Evolutionary conservation across 2,888 invertebrate species (phyloP).

Genomic region (Limnephilus marmoratus): DNA sequence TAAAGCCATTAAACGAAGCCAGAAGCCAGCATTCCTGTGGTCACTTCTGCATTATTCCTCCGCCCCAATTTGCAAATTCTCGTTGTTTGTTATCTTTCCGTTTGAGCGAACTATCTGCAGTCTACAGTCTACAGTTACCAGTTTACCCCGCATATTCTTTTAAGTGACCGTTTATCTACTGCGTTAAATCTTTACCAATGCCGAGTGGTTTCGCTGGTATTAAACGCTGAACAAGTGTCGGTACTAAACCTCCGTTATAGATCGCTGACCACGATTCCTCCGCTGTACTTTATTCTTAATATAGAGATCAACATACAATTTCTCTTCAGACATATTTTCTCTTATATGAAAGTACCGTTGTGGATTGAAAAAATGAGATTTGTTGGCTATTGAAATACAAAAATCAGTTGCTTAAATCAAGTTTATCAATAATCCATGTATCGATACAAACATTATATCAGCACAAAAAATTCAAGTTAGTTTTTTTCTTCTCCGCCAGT

Average conservation of each 20-base stretch:
- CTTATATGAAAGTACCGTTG: background rate
- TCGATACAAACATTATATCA: background rate
- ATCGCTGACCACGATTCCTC: background rate
- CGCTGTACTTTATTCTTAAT: background rate
- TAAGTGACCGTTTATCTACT: background rate
- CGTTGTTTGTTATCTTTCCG: background rate
- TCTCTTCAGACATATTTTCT: background rate
- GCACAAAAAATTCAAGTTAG: background rate
- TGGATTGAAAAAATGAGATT: background rate
- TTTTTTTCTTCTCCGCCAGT: background rate
- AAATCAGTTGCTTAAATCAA: background rate
- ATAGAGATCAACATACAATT: background rate
- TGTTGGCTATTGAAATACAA: background rate
- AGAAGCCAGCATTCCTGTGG: background rate
- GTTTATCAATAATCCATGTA: background rate
- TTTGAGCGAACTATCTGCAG: background rate
- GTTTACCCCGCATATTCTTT: background rate
- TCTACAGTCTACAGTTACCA: background rate
- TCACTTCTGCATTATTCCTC: background rate
- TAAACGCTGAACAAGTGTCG: background rate
- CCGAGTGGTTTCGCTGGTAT: background rate
- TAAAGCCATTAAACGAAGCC: background rate
- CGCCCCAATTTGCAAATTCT: background rate
- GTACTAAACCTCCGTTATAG: constrained; percentile 2
- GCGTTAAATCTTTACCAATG: background rate